Base-by-base conservation (phyloP, 53 echinoderm and acorn worm genomes). In the Mesocentrotus franciscanus region DNA sequence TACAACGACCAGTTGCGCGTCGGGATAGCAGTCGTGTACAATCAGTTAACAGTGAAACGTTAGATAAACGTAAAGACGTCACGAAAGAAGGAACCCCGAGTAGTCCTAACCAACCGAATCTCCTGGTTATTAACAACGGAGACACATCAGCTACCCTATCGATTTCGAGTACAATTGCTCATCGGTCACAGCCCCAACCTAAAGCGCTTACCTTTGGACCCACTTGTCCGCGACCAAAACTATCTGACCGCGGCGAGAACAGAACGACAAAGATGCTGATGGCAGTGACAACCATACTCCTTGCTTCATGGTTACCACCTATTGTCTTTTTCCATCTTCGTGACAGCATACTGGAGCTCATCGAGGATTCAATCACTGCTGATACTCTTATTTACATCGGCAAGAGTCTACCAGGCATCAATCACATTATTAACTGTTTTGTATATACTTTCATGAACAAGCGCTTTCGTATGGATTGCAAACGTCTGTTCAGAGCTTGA, bases 211-310 rank as follows among this genome's bases (percentile, higher is more conserved):
- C 36, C 68, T 9, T 56, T 10, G 20, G 58, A 15, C 68, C 35
- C 0, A 30, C 33, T 11, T 64, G 91, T 87, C 15, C 58, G n/a
- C 81, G 81, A 30, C 60, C 32, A 13, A 92, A 92, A 15, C 22
- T 75, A 29, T 34, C 55, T 56, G 74, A 72, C 55, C 91, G 56
- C 24, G 72, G 61, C 16, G 95, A 96, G 90, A 87, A 90, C 92
- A 61, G 92, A 89, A 96, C 96, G 26, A 96, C 96, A 11, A 89
- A 76, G 85, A 96, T 96, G 96, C 83, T 96, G 74, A 92, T 96
- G 89, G 68, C 94, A 30, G 95, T 93, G 35, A 96, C 95, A 11
- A 56, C 90, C 9, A 89, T 96, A 12, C 93, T 96, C 6, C 89
- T 96, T 4, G 92, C 93, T 4, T 56, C 93, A 5, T 96, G 96